Evolutionary conservation across 2,888 invertebrate genomes (phyloP).

Genomic region (Megaustenia siamemsis): DNA sequence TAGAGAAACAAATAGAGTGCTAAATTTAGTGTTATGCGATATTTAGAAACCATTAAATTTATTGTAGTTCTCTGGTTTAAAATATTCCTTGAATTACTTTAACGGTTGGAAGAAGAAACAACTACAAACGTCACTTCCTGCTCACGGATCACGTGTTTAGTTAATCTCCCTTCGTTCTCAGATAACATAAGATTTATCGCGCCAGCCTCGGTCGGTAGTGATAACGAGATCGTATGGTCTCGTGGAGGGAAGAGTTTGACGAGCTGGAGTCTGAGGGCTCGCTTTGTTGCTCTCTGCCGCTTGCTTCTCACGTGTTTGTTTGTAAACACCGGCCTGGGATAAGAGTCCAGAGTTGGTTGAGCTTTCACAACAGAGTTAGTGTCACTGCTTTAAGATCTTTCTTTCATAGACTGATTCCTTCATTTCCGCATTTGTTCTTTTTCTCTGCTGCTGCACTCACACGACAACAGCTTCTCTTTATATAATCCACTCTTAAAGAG

Average conservation of each 20-base stretch:
- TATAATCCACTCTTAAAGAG: too few relatives aligned
- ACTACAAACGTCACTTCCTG: slow-evolving; percentile 23
- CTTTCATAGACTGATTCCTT: neutral
- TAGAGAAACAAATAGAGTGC: too few relatives aligned
- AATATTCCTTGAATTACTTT: too few relatives aligned
- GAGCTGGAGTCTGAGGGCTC: neutral
- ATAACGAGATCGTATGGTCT: neutral
- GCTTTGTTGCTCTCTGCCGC: neutral
- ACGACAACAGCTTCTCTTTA: too few relatives aligned
- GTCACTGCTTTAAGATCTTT: neutral
- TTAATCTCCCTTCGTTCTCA: neutral
- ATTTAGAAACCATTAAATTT: too few relatives aligned
- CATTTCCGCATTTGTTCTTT: too few relatives aligned
- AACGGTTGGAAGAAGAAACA: neutral
- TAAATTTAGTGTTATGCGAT: too few relatives aligned
- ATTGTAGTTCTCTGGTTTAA: too few relatives aligned
- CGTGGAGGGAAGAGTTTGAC: too few relatives aligned
- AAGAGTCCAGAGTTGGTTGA: neutral
- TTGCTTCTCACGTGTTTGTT: neutral
- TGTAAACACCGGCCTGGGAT: slow-evolving; percentile 2
- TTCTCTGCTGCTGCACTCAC: too few relatives aligned
- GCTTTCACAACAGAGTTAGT: neutral
- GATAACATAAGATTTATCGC: neutral
- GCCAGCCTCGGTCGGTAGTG: neutral
- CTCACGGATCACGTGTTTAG: neutral